phyloP scores from a whole-genome alignment of 2,797 vertebrate genomes.

The Paratrypauchen microcephalus region DNA sequence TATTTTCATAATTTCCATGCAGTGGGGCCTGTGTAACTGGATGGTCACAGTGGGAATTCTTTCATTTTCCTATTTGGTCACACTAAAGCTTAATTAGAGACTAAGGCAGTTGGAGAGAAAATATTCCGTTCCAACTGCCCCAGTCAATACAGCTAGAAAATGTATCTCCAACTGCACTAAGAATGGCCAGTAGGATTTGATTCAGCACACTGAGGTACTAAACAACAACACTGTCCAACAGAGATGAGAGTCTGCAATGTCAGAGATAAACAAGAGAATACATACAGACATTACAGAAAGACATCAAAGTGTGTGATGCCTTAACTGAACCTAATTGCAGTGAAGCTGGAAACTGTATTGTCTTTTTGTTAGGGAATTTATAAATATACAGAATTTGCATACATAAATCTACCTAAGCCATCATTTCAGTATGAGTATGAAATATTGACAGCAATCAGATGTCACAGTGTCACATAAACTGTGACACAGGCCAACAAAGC shows the following conservation, averaged over 20 bases:
- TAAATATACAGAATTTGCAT: too few species aligned
- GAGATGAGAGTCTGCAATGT: not conserved
- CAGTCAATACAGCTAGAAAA: constrained; percentile 10
- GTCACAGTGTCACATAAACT: too few species aligned
- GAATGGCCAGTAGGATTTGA: not conserved
- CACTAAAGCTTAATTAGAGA: constrained; percentile 66
- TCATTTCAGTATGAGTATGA: too few species aligned
- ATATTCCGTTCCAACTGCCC: constrained; percentile 31
- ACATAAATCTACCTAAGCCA: too few species aligned
- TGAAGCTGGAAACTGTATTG: too few species aligned
- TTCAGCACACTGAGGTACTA: not conserved
- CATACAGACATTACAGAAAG: too few species aligned
- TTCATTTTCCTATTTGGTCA: constrained; percentile 66
- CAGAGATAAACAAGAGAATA: not conserved
- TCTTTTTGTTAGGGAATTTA: too few species aligned
- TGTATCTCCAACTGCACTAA: constrained; percentile 20
- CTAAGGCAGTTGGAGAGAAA: constrained; percentile 38
- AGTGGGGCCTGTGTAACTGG: constrained; percentile 59
- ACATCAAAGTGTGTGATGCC: not conserved
- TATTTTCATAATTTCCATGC: constrained; percentile 49
- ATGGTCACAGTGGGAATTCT: constrained; percentile 62
- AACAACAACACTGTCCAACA: not conserved
- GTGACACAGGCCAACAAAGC: too few species aligned
- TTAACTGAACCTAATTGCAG: not conserved
- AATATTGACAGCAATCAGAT: too few species aligned